phyloP scores from a whole-genome alignment of 2,888 invertebrate species.

The Stratiomys singularior region DNA sequence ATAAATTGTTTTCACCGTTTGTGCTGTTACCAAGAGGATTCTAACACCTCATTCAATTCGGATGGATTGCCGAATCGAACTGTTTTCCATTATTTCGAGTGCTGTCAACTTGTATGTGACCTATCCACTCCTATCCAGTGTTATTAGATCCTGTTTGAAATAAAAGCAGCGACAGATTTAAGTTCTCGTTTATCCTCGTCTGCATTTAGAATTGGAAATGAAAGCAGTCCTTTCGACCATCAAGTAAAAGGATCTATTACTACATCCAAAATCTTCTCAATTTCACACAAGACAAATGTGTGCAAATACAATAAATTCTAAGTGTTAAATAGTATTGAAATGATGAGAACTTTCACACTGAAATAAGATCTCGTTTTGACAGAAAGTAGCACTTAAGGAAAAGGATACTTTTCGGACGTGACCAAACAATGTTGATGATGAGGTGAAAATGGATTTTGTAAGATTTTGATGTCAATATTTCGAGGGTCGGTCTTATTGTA shows the following conservation, averaged over 20 bases:
- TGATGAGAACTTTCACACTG: slow-evolving; percentile 20
- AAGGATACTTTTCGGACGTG: no score
- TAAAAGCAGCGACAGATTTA: background rate
- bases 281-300: slow-evolving; percentile 16
- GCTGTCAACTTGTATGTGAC: background rate
- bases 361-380: slow-evolving; percentile 15
- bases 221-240: slow-evolving; percentile 6
- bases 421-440: no score
- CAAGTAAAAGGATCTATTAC: slow-evolving; percentile 23
- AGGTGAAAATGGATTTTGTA: no score
- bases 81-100: slow-evolving; percentile 8
- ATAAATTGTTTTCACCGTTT: no score
- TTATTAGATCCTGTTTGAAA: background rate
- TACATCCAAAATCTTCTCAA: slow-evolving; percentile 24
- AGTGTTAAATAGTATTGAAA: background rate
- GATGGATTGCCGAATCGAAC: slow-evolving; percentile 1
- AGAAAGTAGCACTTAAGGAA: no score
- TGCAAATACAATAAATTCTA: background rate
- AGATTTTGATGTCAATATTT: no score
- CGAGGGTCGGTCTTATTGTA: no score
- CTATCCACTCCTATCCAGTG: background rate
- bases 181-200: background rate
- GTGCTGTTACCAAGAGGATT: no score
- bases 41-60: slow-evolving; percentile 7
- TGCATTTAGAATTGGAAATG: background rate